Evolutionary conservation across 1,140 invertebrate genomes (phyloP), one percentile per base, ranked within the genome.

Genomic region (Drosophila nannoptera): DNA sequence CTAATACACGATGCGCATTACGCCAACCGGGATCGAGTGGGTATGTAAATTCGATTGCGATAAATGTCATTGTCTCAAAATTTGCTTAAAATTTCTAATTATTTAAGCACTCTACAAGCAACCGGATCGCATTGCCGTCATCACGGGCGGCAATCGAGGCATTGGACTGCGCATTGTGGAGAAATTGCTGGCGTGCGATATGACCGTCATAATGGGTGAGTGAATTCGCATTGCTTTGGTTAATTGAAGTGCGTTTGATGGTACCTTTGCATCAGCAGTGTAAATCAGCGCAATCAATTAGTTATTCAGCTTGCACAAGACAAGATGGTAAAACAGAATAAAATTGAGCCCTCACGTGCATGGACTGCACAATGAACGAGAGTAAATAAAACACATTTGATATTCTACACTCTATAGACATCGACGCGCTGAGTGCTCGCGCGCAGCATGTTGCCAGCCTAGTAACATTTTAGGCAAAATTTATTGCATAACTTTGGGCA

Each of bases 71-170:
- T 45, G 22, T 45, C 7, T 5, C 16, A 8, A 45, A 4, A 8
- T 45, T 33, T 60, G 64, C 52, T 71, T 7, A 58, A 5, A 43
- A 31, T 11, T 42, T 22, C 32, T 33, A 29, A 31, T 1, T n/a
- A 35, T 29, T 7, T 5, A 7, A 94, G 93, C 92, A 71, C 88
- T 93, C 56, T 90, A 91, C 12, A 87, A 90, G 40, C 91, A 92
- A 89, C 89, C 89, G 31, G 93, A 92, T 42, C 92, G 93, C 90
- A 91, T 96, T 46, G 96, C 95, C 43, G 93, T 98, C 67, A 93
- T 98, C 43, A 98, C 97, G 7, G 97, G 97, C 60, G 97, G 96
- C 8, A 93, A 94, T 31, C 90, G 94, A 74, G 97, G 97, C 12
- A 97, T 98, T 81, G 97, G 96, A 11, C 90, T 92, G n/a, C 92